phyloP scores from a whole-genome alignment of 2,888 invertebrate species.

The Synergus gifuensis region DNA sequence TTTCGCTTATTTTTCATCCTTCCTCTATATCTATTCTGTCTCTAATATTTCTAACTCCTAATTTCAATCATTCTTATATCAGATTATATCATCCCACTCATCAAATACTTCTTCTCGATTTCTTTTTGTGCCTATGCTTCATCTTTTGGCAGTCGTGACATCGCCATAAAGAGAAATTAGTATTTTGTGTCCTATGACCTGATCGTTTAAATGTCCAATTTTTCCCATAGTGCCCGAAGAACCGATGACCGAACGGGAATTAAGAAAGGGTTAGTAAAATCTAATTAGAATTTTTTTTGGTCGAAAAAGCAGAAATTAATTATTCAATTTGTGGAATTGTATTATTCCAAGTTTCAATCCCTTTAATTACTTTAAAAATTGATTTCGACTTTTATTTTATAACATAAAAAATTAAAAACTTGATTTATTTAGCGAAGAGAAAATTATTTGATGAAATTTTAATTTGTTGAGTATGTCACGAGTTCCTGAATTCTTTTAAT shows the following conservation, averaged over 20 bases:
- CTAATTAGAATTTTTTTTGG: not conserved
- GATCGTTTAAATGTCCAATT: constrained; percentile 47
- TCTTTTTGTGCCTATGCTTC: not conserved
- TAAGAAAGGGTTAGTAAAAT: constrained; percentile 72
- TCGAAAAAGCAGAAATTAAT: constrained; percentile 1
- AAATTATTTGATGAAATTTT: too few relatives aligned
- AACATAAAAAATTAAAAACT: too few relatives aligned
- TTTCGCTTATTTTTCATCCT: not conserved
- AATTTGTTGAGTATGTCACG: too few relatives aligned
- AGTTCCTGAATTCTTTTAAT: too few relatives aligned
- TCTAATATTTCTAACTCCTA: constrained; percentile 1
- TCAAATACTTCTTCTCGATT: not conserved
- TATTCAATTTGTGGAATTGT: not conserved
- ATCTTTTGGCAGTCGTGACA: constrained; percentile 10
- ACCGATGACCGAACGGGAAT: constrained; percentile 73
- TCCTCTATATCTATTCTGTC: not conserved
- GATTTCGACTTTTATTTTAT: not conserved
- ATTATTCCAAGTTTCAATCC: not conserved
- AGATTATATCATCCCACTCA: not conserved
- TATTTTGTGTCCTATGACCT: not conserved
- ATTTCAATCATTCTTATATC: not conserved
- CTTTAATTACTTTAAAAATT: not conserved
- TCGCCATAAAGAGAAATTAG: not conserved
- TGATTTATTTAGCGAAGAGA: too few relatives aligned
- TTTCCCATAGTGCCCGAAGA: constrained; percentile 64